A percentile compares a stretch with the other conserved stretches of the same genome.
Conservation (phyloP, 2,113 vertebrate species). For the Azemiops feae region DNA sequence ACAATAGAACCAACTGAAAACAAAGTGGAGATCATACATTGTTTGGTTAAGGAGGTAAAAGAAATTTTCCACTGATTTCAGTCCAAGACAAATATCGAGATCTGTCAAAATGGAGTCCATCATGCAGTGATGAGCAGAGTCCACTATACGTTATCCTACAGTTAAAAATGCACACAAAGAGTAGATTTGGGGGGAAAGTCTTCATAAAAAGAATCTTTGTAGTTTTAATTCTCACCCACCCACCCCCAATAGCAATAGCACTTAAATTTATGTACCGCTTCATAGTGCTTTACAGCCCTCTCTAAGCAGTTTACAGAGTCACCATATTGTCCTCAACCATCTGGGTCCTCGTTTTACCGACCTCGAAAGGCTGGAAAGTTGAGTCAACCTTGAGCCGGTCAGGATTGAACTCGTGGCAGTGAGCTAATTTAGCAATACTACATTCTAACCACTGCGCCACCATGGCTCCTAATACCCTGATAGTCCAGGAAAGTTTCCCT, state of each 20-base stretch:
- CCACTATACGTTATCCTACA: background rate
- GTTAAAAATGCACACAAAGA: background rate
- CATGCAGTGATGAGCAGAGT: background rate
- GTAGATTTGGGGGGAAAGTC: background rate
- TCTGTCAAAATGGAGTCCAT: background rate
- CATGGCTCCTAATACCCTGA: background rate
- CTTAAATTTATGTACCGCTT: background rate
- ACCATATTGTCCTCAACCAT: background rate
- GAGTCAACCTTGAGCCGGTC: background rate
- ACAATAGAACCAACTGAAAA: background rate
- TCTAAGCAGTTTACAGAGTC: background rate
- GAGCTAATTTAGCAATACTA: background rate
- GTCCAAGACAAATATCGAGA: background rate
- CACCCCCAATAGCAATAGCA: background rate
- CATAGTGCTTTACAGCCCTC: background rate
- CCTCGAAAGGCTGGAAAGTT: background rate
- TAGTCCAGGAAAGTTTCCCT: background rate
- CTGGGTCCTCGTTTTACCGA: background rate
- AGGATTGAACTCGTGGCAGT: background rate
- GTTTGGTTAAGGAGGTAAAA: background rate
- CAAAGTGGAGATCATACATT: background rate
- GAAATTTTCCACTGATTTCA: background rate
- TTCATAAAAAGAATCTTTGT: background rate
- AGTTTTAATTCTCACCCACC: background rate
- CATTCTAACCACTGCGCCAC: background rate